Evolutionary conservation across 2,113 vertebrate genomes (phyloP), one percentile per base, ranked within the genome.

Genomic region (Rhea americana): DNA sequence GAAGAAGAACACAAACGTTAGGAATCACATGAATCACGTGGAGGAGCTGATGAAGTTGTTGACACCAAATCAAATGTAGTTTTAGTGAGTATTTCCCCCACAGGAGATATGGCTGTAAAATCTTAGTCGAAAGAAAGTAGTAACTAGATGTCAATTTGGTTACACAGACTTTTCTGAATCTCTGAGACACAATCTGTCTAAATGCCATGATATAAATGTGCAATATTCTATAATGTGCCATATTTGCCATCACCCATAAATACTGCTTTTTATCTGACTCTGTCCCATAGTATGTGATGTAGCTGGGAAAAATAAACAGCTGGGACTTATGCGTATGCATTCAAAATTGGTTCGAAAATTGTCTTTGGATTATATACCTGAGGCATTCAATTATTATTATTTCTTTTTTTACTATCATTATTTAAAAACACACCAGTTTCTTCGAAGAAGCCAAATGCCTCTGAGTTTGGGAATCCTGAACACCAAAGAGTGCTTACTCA

Each of bases 61-160:
- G 95, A 67, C 83, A 73, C 56, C 81, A 65, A 95, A 95, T 96
- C 94, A 96, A 95, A 79, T 81, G 59, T 75, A 68, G 83, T 79
- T 96, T 89, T 90, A 94, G 92, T 41, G 81, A 94, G 77, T 28
- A 1, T 62, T 91, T 82, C 30, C 74, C 90, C 83, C 77, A 20
- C 5, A 48, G 80, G 91, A 87, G 70, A 82, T 12, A 55, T 65
- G 25, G 81, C 83, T 89, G n/a, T 48, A 61, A 75, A 89, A 65
- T 0, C 18, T 10, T 53, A 20, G 65, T 84, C 65, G 80, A 56
- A 72, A 39, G 45, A 84, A 55, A 82, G 86, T 37, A 72, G 76
- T 61, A 88, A 47, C 56, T 24, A 39, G 8, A 22, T 39, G 43
- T 84, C 94, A 73, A 56, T 74, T 28, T 81, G 88, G 80, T 61